Base-by-base conservation (phyloP, 2,797 vertebrate species). In the Thamnophis elegans region DNA sequence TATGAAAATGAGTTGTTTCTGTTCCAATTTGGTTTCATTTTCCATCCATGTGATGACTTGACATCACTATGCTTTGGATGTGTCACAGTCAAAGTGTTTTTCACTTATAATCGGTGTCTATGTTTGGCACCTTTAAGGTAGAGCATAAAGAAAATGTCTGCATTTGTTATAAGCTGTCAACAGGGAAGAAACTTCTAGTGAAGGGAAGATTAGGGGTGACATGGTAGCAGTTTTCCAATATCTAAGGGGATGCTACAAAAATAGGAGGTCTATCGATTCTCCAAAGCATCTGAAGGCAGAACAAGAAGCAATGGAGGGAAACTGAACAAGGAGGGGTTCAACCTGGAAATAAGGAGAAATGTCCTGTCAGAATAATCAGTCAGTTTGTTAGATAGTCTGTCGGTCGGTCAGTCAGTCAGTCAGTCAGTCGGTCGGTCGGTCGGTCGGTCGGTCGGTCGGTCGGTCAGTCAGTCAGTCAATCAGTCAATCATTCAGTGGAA, bases 161-260 rank as follows among this genome's bases (percentile, higher is more conserved):
- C 95, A 95, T 96, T 96, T 95, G 95, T 96, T 96, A 94, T 8
- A 58, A 96, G 68, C 95, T 96, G 95, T 97, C 96, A 97, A 91
- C 59, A 90, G 3, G 95, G 95, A 96, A 95, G 94, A 96, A 96
- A 96, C 97, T 96, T 16, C 55, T 55, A 55, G 14, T 55, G 55
- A 55, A 16, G 55, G 14, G 55, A 55, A 22, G 59, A 60, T 1
- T 60, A 60, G 9, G 8, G 25, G 59, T 60, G 59, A 26, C 59
- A 6, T 6, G 12, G 28, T 65, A 65, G 13, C 28, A 65, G 62
- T 65, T 68, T 16, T 32, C 5, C 65, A 32, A 68, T 16, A 68
- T 16, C 5, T 68, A 68, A 68, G 2, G 28, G 65, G 13, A n/a
- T 68, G 65, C 65, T n/a, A 68, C 65, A 32, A 68, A 16, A 68